Percentiles rank a stretch among this genome's conserved stretches.
Evolutionary conservation across 2,888 invertebrate species (phyloP).

Genomic region (Prostheceraeus crozeri): DNA sequence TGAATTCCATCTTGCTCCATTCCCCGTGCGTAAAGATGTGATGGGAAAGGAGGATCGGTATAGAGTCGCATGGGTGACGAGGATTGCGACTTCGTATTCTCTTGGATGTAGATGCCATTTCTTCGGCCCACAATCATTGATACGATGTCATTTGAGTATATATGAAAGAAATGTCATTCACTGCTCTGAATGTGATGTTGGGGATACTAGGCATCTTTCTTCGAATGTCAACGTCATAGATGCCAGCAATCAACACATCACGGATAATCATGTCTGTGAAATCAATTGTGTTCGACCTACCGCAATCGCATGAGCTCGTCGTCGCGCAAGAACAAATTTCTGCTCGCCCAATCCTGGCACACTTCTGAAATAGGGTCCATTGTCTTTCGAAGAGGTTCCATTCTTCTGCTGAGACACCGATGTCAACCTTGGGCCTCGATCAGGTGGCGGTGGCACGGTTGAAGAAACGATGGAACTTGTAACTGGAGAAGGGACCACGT

Average conservation of each 20-base stretch:
- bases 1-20: no score
- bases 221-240: constrained; percentile 24
- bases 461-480: no score
- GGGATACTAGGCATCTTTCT: constrained; percentile 6
- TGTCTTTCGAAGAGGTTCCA: constrained; percentile 28
- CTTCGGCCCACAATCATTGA: no score
- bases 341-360: no score
- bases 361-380: constrained; percentile 31
- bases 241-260: constrained; percentile 9
- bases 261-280: constrained; percentile 8
- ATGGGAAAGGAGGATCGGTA: no score
- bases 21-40: no score
- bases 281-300: neutral
- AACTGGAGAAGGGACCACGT: no score
- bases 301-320: neutral
- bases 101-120: no score
- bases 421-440: constrained; percentile 30
- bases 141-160: no score
- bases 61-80: no score
- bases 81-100: no score
- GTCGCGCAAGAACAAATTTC: neutral
- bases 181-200: constrained; percentile 5
- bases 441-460: constrained; percentile 19
- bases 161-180: no score
- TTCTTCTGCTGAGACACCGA: constrained; percentile 27